Evolutionary conservation across 2,888 invertebrate genomes (phyloP).

Genomic region (Eucriotettix oculatus): DNA sequence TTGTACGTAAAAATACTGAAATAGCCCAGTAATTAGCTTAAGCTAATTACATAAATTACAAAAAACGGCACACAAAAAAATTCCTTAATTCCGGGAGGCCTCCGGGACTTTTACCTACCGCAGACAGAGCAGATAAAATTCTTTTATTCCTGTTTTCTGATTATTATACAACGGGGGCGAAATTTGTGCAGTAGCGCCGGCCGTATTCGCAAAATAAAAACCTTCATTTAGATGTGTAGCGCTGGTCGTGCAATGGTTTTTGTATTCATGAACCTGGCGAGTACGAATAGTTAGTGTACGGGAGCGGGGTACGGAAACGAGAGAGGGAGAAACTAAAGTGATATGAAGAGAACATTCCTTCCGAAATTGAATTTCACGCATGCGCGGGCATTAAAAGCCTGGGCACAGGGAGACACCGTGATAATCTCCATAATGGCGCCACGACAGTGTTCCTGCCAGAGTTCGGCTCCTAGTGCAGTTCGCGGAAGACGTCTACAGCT

Average conservation of each 20-base stretch:
- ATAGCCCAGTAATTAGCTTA: too few relatives aligned
- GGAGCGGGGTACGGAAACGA: not conserved
- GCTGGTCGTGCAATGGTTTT: not conserved
- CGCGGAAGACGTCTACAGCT: too few relatives aligned
- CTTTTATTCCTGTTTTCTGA: too few relatives aligned
- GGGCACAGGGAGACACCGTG: not conserved
- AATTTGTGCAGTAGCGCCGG: not conserved
- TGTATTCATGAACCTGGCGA: not conserved
- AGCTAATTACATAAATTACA: too few relatives aligned
- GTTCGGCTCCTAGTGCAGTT: too few relatives aligned
- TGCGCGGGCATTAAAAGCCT: slow-evolving; percentile 2
- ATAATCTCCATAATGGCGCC: not conserved
- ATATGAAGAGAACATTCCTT: slow-evolving; percentile 5
- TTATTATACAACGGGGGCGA: too few relatives aligned
- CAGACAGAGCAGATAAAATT: too few relatives aligned
- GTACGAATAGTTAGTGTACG: not conserved
- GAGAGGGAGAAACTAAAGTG: slow-evolving; percentile 2
- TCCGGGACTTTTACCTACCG: too few relatives aligned
- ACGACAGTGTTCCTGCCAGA: too few relatives aligned
- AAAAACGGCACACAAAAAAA: too few relatives aligned
- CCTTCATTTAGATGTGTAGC: not conserved
- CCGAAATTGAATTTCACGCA: slow-evolving; percentile 7
- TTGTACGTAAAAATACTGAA: too few relatives aligned
- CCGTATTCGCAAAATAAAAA: not conserved
- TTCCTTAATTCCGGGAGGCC: too few relatives aligned